Percentiles rank a stretch among this genome's conserved stretches.
These are phyloP conservation scores for Chromobotia macracanthus DNA, from an alignment of 2,797 vertebrate species.

Conservation along the genomic window DNA sequence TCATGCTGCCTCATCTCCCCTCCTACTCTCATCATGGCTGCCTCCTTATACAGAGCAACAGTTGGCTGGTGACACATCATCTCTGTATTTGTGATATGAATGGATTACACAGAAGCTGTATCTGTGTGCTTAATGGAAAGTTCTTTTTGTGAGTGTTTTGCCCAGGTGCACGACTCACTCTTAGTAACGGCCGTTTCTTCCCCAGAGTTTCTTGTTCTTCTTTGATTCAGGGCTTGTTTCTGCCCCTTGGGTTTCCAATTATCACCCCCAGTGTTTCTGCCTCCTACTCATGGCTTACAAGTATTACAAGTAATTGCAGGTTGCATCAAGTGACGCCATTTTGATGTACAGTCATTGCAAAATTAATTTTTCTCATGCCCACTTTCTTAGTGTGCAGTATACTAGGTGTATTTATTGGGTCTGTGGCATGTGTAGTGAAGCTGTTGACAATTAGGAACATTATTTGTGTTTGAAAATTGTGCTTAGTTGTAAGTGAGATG, in stretches of 20 bases:
- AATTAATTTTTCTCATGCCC: neutral
- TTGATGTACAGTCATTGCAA: neutral
- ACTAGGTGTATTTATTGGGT: neutral
- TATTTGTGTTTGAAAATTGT: neutral
- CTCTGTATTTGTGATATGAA: conserved; percentile 51
- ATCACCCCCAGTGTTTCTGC: conserved; percentile 2
- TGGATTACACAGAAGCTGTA: conserved; percentile 21
- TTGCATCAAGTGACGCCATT: conserved; percentile 10
- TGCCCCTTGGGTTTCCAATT: conserved; percentile 35
- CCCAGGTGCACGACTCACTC: conserved; percentile 48
- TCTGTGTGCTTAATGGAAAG: conserved; percentile 43
- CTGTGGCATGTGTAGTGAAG: neutral
- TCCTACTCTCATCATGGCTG: conserved; percentile 14
- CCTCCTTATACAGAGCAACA: conserved; percentile 18
- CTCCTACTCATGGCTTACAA: conserved; percentile 23
- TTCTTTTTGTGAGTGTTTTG: conserved; percentile 22
- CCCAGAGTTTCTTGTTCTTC: conserved; percentile 37
- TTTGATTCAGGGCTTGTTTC: conserved; percentile 42
- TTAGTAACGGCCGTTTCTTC: conserved; percentile 39
- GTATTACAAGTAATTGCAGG: conserved; percentile 22
- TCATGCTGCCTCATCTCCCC: neutral
- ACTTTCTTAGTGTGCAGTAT: neutral
- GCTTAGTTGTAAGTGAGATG: neutral
- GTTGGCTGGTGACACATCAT: conserved; percentile 52
- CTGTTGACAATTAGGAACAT: neutral